phyloP scores from a whole-genome alignment of 1,140 invertebrate species.

The Saccostrea glomerata region DNA sequence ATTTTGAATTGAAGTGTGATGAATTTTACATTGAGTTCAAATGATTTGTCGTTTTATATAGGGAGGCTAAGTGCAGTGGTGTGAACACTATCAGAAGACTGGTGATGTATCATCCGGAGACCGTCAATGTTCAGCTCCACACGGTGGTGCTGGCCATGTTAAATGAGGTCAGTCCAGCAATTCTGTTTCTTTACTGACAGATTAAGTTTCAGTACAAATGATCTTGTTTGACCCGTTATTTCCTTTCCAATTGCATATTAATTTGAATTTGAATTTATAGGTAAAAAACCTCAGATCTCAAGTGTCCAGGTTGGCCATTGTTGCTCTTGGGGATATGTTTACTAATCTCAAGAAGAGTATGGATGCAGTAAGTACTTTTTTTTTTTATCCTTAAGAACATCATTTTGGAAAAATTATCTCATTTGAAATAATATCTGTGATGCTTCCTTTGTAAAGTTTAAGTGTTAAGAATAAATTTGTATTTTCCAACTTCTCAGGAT shows the following conservation, averaged over 20 bases:
- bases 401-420: background rate
- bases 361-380: constrained; percentile 84
- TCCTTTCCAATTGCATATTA: background rate
- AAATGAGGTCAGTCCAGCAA: constrained; percentile 83
- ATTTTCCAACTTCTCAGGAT: constrained; percentile 82
- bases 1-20: background rate
- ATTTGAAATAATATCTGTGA: background rate
- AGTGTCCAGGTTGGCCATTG: constrained; percentile 91
- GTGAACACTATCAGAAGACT: constrained; percentile 87
- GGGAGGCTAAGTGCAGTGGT: constrained; percentile 90
- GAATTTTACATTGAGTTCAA: background rate
- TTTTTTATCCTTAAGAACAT: background rate
- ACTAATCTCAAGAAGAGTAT: constrained; percentile 84
- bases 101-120: constrained; percentile 85
- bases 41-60: constrained; percentile 67
- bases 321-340: constrained; percentile 89
- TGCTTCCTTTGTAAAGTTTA: background rate
- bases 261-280: constrained; percentile 72
- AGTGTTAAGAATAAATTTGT: background rate
- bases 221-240: too few relatives aligned
- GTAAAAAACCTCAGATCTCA: constrained; percentile 91
- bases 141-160: constrained; percentile 86
- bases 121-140: constrained; percentile 82
- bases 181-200: background rate
- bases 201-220: too few relatives aligned